These are phyloP conservation scores for Phaonia tiefii DNA, from an alignment of 2,888 invertebrate species.

Conservation along the genomic window DNA sequence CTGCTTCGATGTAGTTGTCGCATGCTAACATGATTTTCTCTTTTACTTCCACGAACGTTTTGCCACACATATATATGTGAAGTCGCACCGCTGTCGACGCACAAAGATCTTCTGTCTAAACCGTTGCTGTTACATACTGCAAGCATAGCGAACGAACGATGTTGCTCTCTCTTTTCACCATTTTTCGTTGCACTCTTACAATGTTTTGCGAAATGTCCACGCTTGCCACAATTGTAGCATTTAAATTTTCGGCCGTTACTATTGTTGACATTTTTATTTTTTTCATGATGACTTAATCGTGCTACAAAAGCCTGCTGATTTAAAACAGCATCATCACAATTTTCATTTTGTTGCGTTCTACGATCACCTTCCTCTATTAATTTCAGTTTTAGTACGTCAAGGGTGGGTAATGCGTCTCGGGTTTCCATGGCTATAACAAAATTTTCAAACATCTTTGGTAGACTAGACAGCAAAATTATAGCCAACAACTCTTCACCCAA, in stretches of 20 bases:
- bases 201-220: constrained; percentile 61
- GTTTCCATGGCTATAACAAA: constrained; percentile 66
- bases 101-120: constrained; percentile 13
- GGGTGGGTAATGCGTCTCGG: constrained; percentile 47
- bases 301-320: background rate
- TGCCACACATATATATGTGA: constrained; percentile 35
- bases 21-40: constrained; percentile 1
- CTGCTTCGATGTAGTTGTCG: background rate
- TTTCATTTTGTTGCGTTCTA: constrained; percentile 24
- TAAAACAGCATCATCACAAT: too few species aligned
- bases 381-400: constrained; percentile 42
- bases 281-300: background rate
- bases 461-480: constrained; percentile 62
- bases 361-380: constrained; percentile 47
- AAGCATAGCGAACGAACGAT: constrained; percentile 17
- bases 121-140: constrained; percentile 15
- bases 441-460: constrained; percentile 61
- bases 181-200: background rate
- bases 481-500: constrained; percentile 45
- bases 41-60: background rate
- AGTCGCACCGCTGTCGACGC: constrained; percentile 35
- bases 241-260: background rate
- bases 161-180: constrained; percentile 10
- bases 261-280: background rate
- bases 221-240: constrained; percentile 32